These are phyloP conservation scores for Clivina fossor DNA, from an alignment of 2,888 invertebrate genomes.

Conservation along the genomic window DNA sequence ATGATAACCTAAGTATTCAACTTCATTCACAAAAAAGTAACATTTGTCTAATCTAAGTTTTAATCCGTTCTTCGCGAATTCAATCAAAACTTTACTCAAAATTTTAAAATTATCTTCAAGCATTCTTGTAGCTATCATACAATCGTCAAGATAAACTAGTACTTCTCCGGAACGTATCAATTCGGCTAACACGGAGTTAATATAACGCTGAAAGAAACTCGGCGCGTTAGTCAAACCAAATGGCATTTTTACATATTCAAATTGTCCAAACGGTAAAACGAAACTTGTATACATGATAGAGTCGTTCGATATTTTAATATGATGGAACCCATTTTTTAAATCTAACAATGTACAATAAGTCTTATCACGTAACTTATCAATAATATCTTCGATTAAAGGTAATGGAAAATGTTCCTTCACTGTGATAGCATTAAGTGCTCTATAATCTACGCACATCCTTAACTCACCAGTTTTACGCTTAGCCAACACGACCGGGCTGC, in stretches of 20 bases:
- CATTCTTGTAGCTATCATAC: conserved; percentile 19
- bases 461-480: no score
- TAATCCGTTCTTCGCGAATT: no score
- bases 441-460: no score
- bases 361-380: conserved; percentile 36
- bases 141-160: conserved; percentile 28
- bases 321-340: conserved; percentile 40
- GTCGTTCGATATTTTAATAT: conserved; percentile 35
- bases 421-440: conserved; percentile 35
- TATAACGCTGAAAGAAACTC: conserved; percentile 35
- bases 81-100: no score
- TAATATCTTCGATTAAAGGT: conserved; percentile 38
- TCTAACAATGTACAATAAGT: conserved; percentile 38
- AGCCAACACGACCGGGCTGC: conserved; percentile 34
- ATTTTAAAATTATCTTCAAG: no score
- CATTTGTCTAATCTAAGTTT: no score
- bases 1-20: no score
- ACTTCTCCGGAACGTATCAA: conserved; percentile 4
- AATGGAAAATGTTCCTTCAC: conserved; percentile 37
- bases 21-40: no score
- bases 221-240: conserved; percentile 41
- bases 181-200: conserved; percentile 1
- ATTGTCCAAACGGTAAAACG: conserved; percentile 40
- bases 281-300: conserved; percentile 39
- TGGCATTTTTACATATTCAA: conserved; percentile 39